Evolutionary conservation across 2,888 invertebrate species (phyloP), one percentile per base, ranked within the genome.

Genomic region (Lithophane socia): DNA sequence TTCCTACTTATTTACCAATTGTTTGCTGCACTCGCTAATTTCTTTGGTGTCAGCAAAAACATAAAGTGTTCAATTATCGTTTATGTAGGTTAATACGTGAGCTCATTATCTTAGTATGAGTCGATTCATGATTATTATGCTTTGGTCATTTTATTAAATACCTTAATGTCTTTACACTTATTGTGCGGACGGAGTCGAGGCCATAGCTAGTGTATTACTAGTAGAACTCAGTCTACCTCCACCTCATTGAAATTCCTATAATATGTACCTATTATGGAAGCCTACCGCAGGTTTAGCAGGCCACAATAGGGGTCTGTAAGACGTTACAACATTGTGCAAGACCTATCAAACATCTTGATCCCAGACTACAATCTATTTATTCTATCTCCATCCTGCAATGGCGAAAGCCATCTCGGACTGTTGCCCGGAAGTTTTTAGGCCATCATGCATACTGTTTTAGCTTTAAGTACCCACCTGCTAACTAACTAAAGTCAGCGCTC

Each of bases 1-100:
- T 16, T 81, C 24, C 44, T 47, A 13, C n/a, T 78, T 56, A 54
- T 7, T 10, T 47, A 65, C 21, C 49, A 24, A 80, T 18, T 56
- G 18, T 61, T 42, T 56, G 2, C 10, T 63, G 37, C 16, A 47
- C n/a, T 79, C 52, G 16, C 64, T 54, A 47, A 42, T 42, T 69
- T 29, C 9, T 47, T 58, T 49, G 3, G 13, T 54, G 29, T 77
- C 56, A 63, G 56, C 54, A 82, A 74, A 54, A 77, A 77, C 24
- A 10, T 49, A 37, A 42, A 16, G 16, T 68, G 16, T 56, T 37
- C 5, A 54, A n/a, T 37, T 9, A 52, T 37, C 9, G n/a, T 37
- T 0, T 5, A 21, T 4, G 21, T 16, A 54, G 37, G 37, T 67
- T 0, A n/a, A 24, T 37, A 37, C 37, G 37, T 37, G 37, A 37